These are phyloP conservation scores for Pteropus alecto DNA, from an alignment of 2,113 vertebrate species.

Conservation along the genomic window DNA sequence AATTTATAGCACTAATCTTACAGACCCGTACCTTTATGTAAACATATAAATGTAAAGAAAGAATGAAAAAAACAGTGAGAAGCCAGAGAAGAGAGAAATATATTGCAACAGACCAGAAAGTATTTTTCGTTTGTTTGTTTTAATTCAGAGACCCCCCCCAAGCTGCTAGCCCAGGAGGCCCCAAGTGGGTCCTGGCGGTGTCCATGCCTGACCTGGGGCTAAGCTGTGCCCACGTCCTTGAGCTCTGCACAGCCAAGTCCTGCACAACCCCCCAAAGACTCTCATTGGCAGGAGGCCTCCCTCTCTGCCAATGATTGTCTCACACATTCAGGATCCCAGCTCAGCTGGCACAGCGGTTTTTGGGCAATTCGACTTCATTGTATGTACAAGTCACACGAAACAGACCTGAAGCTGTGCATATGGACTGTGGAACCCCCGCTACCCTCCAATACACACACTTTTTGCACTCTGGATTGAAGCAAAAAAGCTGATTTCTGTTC, in stretches of 20 bases:
- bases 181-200: background rate
- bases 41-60: background rate
- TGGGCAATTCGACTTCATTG: background rate
- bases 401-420: background rate
- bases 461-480: background rate
- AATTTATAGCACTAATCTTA: background rate
- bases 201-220: too few species aligned
- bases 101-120: background rate
- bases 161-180: background rate
- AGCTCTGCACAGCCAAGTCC: background rate
- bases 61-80: background rate
- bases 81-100: background rate
- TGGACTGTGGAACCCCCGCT: rapidly evolving
- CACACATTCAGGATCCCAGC: background rate
- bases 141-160: background rate
- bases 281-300: background rate
- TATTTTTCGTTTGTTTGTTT: background rate
- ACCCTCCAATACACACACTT: background rate
- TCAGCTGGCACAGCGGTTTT: background rate
- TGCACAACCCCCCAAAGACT: background rate
- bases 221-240: background rate
- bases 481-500: background rate
- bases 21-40: background rate
- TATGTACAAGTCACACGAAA: background rate
- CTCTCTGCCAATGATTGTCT: background rate